These are phyloP conservation scores for Dicentrarchus labrax DNA, from an alignment of 2,113 vertebrate species.

Conservation along the genomic window DNA sequence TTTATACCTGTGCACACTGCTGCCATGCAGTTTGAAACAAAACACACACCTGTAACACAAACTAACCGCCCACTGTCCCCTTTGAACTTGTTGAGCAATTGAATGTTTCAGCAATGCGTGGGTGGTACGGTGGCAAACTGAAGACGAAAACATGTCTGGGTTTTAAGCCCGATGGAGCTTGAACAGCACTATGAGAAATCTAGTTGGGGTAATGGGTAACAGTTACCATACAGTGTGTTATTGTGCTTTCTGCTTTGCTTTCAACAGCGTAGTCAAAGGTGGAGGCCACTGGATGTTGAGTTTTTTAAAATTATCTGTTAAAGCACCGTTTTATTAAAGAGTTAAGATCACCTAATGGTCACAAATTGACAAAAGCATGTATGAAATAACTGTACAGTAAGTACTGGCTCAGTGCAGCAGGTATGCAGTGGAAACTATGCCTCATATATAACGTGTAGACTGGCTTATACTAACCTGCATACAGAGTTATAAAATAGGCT, in stretches of 20 bases:
- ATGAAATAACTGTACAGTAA: background rate
- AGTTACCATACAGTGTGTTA: background rate
- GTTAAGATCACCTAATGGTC: background rate
- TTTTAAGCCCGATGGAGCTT: background rate
- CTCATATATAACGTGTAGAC: background rate
- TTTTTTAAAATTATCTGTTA: background rate
- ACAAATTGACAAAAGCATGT: background rate
- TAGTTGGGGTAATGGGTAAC: conserved; percentile 8
- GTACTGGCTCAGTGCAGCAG: background rate
- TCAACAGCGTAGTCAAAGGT: background rate
- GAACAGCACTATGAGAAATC: background rate
- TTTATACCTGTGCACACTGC: conserved; percentile 30
- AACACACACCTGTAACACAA: conserved; percentile 47
- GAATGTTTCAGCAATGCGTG: conserved; percentile 13
- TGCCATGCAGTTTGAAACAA: conserved; percentile 31
- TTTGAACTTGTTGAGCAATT: conserved; percentile 45
- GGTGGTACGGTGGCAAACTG: conserved; percentile 13
- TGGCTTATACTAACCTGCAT: background rate
- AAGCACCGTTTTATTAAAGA: background rate
- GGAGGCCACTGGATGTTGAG: background rate
- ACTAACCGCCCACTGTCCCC: conserved; percentile 28
- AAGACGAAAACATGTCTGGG: conserved; percentile 58
- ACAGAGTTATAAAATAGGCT: background rate
- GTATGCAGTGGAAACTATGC: background rate
- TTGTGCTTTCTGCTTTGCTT: conserved; percentile 19